Evolutionary conservation across 1,140 invertebrate genomes (phyloP).

Genomic region (Aplysia californica): DNA sequence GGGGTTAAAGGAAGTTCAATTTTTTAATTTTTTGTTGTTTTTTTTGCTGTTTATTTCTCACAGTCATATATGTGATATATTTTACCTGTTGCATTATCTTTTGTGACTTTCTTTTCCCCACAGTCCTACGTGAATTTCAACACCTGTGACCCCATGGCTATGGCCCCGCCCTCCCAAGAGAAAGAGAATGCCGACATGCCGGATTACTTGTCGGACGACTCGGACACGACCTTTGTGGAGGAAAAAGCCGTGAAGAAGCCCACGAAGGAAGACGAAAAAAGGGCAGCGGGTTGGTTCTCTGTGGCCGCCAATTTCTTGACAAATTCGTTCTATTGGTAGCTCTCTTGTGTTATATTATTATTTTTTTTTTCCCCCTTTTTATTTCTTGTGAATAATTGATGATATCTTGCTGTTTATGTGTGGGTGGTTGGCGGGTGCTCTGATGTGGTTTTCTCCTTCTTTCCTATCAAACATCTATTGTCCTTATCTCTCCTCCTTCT

Average conservation of each 20-base stretch:
- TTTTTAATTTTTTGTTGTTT: background rate
- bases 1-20: too few relatives aligned
- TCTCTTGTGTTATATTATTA: too few relatives aligned
- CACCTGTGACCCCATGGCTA: background rate
- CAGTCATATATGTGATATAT: background rate
- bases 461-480: too few relatives aligned
- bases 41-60: background rate
- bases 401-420: too few relatives aligned
- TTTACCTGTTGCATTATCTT: background rate
- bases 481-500: too few relatives aligned
- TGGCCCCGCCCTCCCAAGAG: too few relatives aligned
- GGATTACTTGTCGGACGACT: conserved; percentile 33
- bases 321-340: conserved; percentile 38
- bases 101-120: conserved; percentile 3
- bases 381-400: too few relatives aligned
- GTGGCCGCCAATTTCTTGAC: conserved; percentile 32
- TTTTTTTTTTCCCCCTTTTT: too few relatives aligned
- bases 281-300: conserved; percentile 29
- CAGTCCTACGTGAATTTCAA: conserved; percentile 30
- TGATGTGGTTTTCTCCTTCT: too few relatives aligned
- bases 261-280: conserved; percentile 18
- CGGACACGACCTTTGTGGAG: background rate
- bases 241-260: conserved; percentile 29
- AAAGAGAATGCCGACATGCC: conserved; percentile 30
- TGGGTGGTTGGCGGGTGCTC: too few relatives aligned